Evolutionary conservation across 2,113 vertebrate species (phyloP), one percentile per base, ranked within the genome.

Genomic region (Nyctereutes procyonoides): DNA sequence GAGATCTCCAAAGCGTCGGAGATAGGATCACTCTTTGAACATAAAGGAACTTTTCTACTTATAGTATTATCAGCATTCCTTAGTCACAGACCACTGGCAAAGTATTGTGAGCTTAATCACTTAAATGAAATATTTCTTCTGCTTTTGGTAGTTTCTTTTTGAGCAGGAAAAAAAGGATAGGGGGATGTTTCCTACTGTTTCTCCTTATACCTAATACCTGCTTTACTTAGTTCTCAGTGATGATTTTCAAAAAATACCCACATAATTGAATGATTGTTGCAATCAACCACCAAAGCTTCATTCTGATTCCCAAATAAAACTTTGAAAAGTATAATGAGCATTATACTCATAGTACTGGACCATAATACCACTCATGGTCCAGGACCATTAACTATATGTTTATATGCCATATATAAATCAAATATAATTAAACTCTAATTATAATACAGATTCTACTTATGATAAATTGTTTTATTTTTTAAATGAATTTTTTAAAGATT

Each of bases 241-340:
- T 89, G 58, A 48, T 48, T 87, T 92, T 96, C 2, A 93, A 88
- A 86, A 88, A 55, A 76, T 56, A 55, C 11, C 2, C 24, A 80
- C 1, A 11, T 88, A 84, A 80, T 60, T 28, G 67, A 73, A 67
- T 76, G 91, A 48, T 77, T 89, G 0, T 82, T 96, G 62, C 1
- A 73, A 1, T 86, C 38, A 86, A 38, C 22, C 35, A 67, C 15
- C 16, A 74, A 35, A 91, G 28, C 77, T 90, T 90, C 55, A 55
- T 95, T 91, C 17, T 55, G 62, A 2, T 62, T 96, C 13, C 20
- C 74, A 77, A 65, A 28, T 92, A 62, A 94, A 48, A 62, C 74
- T 93, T 93, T 82, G 85, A 81, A 93, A 53, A 88, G 35, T 88
- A 24, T 56, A 22, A 82, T 83, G 24, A 88, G 13, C 38, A 65